A percentile compares a stretch with the other conserved stretches of the same genome.
Evolutionary conservation across 1,140 invertebrate species (phyloP).

Genomic region (Pantala flavescens): DNA sequence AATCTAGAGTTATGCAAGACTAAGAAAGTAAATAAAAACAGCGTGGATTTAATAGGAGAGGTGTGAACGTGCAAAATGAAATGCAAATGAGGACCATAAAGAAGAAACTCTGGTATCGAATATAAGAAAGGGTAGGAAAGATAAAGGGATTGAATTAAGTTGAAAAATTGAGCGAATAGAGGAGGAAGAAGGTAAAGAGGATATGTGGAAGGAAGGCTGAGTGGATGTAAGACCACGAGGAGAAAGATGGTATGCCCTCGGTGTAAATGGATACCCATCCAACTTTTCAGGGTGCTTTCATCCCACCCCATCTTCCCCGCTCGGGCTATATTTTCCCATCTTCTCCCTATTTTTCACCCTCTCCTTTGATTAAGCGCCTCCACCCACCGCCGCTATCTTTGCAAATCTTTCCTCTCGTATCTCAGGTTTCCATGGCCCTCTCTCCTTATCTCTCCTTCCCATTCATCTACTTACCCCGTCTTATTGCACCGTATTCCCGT

Average conservation of each 20-base stretch:
- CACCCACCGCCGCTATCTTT: background rate
- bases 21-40: too few species aligned
- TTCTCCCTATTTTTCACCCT: background rate
- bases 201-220: background rate
- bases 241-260: background rate
- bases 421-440: background rate
- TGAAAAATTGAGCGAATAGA: background rate
- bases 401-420: background rate
- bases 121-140: too few species aligned
- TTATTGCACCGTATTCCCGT: too few species aligned
- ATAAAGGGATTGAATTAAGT: too few species aligned
- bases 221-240: background rate
- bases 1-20: too few species aligned
- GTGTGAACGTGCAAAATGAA: too few species aligned
- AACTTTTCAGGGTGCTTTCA: background rate
- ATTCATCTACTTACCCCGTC: background rate
- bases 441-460: background rate
- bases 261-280: constrained; percentile 8
- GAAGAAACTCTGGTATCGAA: too few species aligned
- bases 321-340: background rate
- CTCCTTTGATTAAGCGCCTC: background rate
- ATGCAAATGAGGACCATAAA: too few species aligned
- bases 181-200: background rate
- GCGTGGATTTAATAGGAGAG: too few species aligned
- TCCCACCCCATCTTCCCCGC: background rate